Evolutionary conservation across 2,113 vertebrate species (phyloP).

Genomic region (Amphilophus citrinellus): DNA sequence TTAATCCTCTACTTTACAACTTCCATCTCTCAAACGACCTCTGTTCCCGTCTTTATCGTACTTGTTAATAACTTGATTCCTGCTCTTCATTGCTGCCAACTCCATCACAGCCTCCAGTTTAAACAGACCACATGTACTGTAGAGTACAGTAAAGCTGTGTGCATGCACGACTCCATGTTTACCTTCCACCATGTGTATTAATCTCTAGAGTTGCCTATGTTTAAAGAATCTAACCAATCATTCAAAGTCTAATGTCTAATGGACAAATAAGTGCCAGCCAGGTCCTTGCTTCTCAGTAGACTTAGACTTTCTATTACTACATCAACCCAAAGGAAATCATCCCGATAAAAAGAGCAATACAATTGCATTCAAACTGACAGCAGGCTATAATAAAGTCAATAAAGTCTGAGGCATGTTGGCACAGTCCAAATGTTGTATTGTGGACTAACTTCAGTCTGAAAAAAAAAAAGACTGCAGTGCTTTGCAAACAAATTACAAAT

Average conservation of each 20-base stretch:
- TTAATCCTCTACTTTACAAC: neutral
- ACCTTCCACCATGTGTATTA: neutral
- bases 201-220: neutral
- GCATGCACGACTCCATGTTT: neutral
- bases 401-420: neutral
- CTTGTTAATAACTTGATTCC: conserved; percentile 25
- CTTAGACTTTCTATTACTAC: neutral
- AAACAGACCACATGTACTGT: conserved; percentile 59
- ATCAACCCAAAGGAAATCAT: neutral
- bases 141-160: conserved; percentile 12
- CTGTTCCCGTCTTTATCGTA: neutral
- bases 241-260: neutral
- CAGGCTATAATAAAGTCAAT: neutral
- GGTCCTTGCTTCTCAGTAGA: neutral
- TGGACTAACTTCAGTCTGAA: neutral
- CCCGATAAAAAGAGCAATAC: neutral
- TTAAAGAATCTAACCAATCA: neutral
- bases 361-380: neutral
- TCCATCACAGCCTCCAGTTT: conserved; percentile 70
- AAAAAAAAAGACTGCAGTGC: neutral
- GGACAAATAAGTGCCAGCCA: neutral
- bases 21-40: neutral
- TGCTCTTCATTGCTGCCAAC: conserved; percentile 27
- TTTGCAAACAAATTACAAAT: neutral
- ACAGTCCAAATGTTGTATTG: conserved; percentile 5